A percentile compares a stretch with the other conserved stretches of the same genome.
Evolutionary conservation across 1,140 invertebrate species (phyloP).

Genomic region (Plectrocnemia conspersa): DNA sequence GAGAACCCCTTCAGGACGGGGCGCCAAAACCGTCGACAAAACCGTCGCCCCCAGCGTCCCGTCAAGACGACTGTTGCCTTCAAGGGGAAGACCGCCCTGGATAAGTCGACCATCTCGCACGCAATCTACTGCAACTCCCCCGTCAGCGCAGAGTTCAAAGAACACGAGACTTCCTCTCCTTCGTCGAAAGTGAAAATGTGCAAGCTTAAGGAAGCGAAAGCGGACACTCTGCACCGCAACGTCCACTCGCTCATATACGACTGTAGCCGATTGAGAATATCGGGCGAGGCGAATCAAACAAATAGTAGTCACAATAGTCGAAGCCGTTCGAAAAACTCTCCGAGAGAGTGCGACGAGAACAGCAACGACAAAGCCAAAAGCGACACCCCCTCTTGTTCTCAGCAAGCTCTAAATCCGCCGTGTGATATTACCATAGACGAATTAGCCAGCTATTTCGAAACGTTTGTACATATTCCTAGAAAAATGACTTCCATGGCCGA

Average conservation of each 20-base stretch:
- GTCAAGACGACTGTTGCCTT: constrained; percentile 41
- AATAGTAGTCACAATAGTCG: constrained; percentile 38
- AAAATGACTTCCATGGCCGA: constrained; percentile 96
- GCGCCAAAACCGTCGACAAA: constrained; percentile 11
- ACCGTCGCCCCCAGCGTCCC: neutral
- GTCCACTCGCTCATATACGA: constrained; percentile 28
- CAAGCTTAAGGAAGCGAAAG: constrained; percentile 38
- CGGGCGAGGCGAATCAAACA: constrained; percentile 38
- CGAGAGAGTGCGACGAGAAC: constrained; percentile 34
- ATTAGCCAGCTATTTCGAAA: constrained; percentile 88
- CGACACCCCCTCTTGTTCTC: constrained; percentile 52
- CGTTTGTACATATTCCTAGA: constrained; percentile 88
- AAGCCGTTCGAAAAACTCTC: constrained; percentile 39
- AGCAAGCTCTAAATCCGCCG: constrained; percentile 62
- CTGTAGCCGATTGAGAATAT: constrained; percentile 27
- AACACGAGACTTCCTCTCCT: constrained; percentile 27
- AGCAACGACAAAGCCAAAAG: constrained; percentile 36
- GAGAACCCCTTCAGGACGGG: constrained; percentile 42
- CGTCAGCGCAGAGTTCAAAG: constrained; percentile 29
- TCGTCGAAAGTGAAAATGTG: constrained; percentile 32
- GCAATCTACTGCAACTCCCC: constrained; percentile 18
- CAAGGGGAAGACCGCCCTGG: constrained; percentile 36
- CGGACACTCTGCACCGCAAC: constrained; percentile 14
- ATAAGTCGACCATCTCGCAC: constrained; percentile 34
- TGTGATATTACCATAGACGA: constrained; percentile 85